Percentiles rank a stretch among this genome's conserved stretches.
These are phyloP conservation scores for Odiellus spinosus DNA, from an alignment of 2,888 invertebrate species.

Conservation along the genomic window DNA sequence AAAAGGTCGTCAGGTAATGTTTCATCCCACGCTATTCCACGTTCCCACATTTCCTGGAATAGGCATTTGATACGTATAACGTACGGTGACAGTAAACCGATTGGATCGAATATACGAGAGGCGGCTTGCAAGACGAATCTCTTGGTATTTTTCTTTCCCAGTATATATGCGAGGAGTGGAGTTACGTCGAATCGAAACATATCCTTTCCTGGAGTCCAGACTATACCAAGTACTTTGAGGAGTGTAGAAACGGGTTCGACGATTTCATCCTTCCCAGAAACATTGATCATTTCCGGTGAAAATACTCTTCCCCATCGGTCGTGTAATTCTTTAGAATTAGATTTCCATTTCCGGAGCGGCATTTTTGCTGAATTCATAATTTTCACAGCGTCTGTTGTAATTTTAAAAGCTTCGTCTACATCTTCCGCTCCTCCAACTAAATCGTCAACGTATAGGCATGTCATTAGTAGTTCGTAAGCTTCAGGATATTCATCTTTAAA, in stretches of 20 bases:
- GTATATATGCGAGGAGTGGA: background rate
- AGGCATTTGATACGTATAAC: slow-evolving; percentile 16
- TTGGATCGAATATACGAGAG: slow-evolving; percentile 18
- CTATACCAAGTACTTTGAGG: slow-evolving; percentile 1
- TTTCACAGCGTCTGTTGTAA: background rate
- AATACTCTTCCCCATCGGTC: background rate
- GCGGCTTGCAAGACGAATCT: slow-evolving; percentile 12
- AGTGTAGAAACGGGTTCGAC: background rate
- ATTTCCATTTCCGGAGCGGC: slow-evolving; percentile 1
- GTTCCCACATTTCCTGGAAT: slow-evolving; percentile 21
- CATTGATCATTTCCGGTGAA: background rate
- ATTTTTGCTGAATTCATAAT: background rate
- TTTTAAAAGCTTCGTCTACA: background rate
- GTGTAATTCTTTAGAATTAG: background rate
- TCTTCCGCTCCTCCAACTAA: background rate
- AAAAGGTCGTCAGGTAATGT: slow-evolving; percentile 9
- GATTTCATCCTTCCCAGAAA: slow-evolving; percentile 1
- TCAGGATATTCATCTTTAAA: background rate
- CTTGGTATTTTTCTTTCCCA: too few species aligned
- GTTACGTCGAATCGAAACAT: background rate
- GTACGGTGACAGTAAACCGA: slow-evolving; percentile 16
- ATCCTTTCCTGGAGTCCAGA: slow-evolving; percentile 1
- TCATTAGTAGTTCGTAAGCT: background rate
- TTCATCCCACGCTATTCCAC: slow-evolving; percentile 19
- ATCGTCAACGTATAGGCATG: slow-evolving; percentile 2